These are phyloP conservation scores for Sarcophaga variegata DNA, from an alignment of 2,888 invertebrate species.

Conservation along the genomic window DNA sequence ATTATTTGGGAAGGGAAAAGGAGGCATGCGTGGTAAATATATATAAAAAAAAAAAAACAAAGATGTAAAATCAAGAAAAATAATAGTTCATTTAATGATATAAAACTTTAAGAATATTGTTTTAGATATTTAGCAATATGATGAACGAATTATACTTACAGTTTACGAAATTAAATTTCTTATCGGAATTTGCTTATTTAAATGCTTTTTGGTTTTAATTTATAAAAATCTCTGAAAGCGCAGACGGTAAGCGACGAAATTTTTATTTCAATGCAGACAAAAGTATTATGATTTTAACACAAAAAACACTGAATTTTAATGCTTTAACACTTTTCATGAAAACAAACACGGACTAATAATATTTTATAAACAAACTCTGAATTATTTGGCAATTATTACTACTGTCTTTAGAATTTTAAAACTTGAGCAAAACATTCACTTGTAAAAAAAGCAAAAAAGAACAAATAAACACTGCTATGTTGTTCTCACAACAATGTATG, in stretches of 20 bases:
- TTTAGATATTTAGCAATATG: background rate
- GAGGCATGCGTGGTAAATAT: slow-evolving; percentile 31
- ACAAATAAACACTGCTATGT: slow-evolving; percentile 6
- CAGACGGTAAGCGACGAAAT: background rate
- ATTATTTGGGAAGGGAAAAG: background rate
- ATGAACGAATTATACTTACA: slow-evolving; percentile 4
- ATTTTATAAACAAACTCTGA: slow-evolving; percentile 10
- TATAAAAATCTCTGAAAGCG: background rate
- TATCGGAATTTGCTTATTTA: background rate
- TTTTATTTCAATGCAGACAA: background rate
- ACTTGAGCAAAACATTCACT: slow-evolving; percentile 20
- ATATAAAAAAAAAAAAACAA: slow-evolving; percentile 6
- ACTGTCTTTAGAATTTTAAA: background rate
- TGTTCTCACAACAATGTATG: slow-evolving; percentile 2
- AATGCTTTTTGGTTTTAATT: background rate
- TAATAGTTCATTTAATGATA: background rate
- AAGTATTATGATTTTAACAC: background rate
- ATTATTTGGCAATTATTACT: background rate
- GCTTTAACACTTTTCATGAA: background rate
- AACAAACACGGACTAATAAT: background rate
- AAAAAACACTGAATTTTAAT: background rate
- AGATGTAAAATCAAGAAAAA: background rate
- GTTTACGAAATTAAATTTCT: background rate
- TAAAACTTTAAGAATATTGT: slow-evolving; percentile 11
- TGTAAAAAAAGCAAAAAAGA: background rate